Conservation (phyloP, 2,797 vertebrate genomes). For the Hyperoplus lanceolatus region DNA sequence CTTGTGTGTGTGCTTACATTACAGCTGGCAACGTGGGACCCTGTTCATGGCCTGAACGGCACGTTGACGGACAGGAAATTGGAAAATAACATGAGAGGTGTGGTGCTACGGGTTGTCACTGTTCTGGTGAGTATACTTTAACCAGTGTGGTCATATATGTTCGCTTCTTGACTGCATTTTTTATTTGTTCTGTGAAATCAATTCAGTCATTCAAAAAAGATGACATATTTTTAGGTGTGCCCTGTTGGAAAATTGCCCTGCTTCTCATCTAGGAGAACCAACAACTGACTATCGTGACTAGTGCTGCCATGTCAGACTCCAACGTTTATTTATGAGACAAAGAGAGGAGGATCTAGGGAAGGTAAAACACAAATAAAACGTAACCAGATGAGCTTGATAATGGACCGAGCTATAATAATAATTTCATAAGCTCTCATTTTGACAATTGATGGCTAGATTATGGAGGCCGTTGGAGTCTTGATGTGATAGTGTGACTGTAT, state of each 20-base stretch:
- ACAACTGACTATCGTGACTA: constrained; percentile 15
- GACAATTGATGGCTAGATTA: constrained; percentile 51
- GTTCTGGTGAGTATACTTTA: constrained; percentile 90
- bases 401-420: constrained; percentile 27
- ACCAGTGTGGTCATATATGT: constrained; percentile 17
- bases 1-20: constrained; percentile 60
- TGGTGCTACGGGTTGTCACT: constrained; percentile 95
- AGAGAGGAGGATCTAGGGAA: constrained; percentile 9
- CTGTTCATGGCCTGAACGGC: constrained; percentile 94
- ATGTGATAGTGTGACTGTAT: constrained; percentile 38
- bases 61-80: constrained; percentile 96
- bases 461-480: constrained; percentile 43
- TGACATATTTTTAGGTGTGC: constrained; percentile 13
- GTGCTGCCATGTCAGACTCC: constrained; percentile 27
- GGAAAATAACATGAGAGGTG: constrained; percentile 99
- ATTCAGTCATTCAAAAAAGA: neutral
- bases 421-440: constrained; percentile 52
- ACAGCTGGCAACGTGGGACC: constrained; percentile 98
- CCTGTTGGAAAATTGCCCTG: constrained; percentile 24
- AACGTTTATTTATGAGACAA: constrained; percentile 27
- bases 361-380: constrained; percentile 20
- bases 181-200: constrained; percentile 14
- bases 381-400: constrained; percentile 38
- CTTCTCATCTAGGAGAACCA: constrained; percentile 33
- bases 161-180: neutral